phyloP scores from a whole-genome alignment of 2,888 invertebrate genomes.

The Temnothorax ravouxi region DNA sequence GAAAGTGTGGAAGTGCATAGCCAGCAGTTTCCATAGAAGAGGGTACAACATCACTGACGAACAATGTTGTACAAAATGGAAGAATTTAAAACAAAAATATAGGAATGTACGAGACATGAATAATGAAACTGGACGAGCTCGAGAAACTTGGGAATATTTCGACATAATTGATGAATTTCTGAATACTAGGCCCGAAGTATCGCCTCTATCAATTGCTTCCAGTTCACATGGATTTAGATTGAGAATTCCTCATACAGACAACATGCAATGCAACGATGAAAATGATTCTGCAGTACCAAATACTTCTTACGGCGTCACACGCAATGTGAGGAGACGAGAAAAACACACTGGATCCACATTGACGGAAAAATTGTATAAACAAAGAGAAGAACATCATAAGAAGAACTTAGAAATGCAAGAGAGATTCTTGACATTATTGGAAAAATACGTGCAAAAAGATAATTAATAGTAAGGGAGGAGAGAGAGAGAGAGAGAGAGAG shows the following conservation, averaged over 20 bases:
- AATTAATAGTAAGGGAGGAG: too few relatives aligned
- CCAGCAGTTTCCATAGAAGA: not conserved
- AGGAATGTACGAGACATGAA: not conserved
- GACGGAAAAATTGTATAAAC: too few relatives aligned
- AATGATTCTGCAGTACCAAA: not conserved
- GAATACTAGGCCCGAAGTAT: not conserved
- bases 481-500: too few relatives aligned
- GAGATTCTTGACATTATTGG: too few relatives aligned
- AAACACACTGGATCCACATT: not conserved
- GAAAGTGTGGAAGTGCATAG: not conserved
- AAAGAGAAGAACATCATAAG: too few relatives aligned
- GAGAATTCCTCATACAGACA: not conserved
- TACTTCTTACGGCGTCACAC: not conserved
- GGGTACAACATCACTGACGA: not conserved
- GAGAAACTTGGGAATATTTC: slow-evolving; percentile 5
- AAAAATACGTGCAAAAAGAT: too few relatives aligned
- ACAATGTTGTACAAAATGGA: slow-evolving; percentile 11
- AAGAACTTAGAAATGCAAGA: too few relatives aligned
- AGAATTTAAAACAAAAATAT: slow-evolving; percentile 12
- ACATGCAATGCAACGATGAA: not conserved
- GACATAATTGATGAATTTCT: not conserved
- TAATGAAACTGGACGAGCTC: slow-evolving; percentile 2
- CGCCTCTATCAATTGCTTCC: not conserved
- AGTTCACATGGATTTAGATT: not conserved
- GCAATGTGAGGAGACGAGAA: not conserved